Evolutionary conservation across 2,797 vertebrate genomes (phyloP), one percentile per base, ranked within the genome.

Genomic region (Somateria mollissima): DNA sequence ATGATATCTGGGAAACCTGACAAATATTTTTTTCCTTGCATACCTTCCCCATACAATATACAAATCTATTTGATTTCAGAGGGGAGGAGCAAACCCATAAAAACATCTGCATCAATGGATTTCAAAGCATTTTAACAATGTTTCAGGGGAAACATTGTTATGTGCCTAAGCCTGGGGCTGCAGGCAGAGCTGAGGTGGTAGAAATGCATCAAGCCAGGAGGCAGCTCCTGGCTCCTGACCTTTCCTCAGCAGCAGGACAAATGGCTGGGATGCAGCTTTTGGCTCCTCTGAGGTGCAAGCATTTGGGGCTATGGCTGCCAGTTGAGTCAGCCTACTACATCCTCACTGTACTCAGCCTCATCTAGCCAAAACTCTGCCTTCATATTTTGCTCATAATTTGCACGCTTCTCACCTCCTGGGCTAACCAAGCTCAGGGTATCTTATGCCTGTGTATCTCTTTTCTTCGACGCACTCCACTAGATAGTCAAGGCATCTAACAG

Each of bases 201-300:
- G 27, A 28, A 16, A 11, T 5, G 24, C 16, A 39, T 16, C 4
- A 14, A 60, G 20, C 21, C n/a, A 60, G 49, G 28, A 53, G n/a
- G 15, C 70, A 72, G 25, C 6, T 81, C 39, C 62, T 0, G 1
- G 21, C 41, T 65, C 39, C 30, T 5, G n/a, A 27, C 21, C 11
- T 17, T 64, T 24, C 11, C 16, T 54, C 36, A 13, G 34, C 28
- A 32, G 20, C 12, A 36, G 22, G 39, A 28, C 22, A 73, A 24
- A 16, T 13, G 51, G 24, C 36, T 36, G 27, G 74, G 53, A 27
- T 2, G 2, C 27, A 13, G 8, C 36, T 57, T 25, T 16, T 12
- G 32, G 11, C 8, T 53, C 8, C 32, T 34, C 34, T 0, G 0
- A 78, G 24, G 14, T 51, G 30, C 10, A 56, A 62, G 28, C 1